Conservation (phyloP, 2,113 vertebrate genomes). For the Mus pahari region DNA sequence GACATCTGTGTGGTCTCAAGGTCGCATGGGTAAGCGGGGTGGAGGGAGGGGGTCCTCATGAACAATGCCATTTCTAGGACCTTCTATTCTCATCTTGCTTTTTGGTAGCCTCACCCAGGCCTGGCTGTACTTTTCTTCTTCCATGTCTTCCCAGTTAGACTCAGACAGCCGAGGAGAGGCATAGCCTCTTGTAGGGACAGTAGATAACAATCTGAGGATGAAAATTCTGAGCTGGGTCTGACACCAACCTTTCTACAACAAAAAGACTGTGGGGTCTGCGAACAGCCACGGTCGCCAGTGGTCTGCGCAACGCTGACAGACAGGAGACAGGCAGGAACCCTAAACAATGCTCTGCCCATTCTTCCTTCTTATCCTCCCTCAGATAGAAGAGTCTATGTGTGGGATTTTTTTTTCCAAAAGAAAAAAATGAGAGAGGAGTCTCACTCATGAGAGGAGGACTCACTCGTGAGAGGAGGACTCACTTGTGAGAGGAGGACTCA, state of each 20-base stretch:
- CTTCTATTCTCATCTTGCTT: background rate
- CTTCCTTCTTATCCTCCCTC: background rate
- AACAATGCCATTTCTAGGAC: background rate
- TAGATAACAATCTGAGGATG: background rate
- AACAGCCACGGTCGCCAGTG: background rate
- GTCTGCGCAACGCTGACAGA: background rate
- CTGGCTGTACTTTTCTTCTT: background rate
- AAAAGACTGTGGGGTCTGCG: background rate
- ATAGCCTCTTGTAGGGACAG: background rate
- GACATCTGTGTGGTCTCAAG: background rate
- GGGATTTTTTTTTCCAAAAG: background rate
- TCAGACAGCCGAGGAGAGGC: background rate
- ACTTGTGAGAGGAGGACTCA: too few relatives aligned
- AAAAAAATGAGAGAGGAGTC: background rate
- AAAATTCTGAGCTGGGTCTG: background rate
- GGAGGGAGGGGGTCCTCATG: background rate
- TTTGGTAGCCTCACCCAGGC: background rate
- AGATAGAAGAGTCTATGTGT: background rate
- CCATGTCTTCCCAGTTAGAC: slow-evolving; percentile 1
- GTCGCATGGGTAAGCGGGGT: background rate
- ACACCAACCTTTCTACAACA: background rate
- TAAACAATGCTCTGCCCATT: background rate
- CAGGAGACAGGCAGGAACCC: background rate
- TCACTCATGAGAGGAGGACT: too few relatives aligned
- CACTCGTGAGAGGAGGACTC: too few relatives aligned